These are phyloP conservation scores for Ophraella communa DNA, from an alignment of 2,888 invertebrate genomes.

Conservation along the genomic window DNA sequence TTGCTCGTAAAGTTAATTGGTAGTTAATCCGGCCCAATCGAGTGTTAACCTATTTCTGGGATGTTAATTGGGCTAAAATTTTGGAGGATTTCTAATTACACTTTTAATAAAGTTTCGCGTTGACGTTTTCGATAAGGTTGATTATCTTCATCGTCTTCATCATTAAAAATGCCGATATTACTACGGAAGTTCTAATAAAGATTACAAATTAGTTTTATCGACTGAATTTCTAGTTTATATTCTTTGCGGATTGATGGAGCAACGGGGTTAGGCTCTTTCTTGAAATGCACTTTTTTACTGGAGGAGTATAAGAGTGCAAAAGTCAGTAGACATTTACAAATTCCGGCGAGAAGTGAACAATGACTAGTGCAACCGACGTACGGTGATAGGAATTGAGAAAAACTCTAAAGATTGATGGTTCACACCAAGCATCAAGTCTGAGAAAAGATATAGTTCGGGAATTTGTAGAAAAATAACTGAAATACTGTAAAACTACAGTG, in stretches of 20 bases:
- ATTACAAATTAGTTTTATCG: neutral
- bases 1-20: constrained; percentile 39
- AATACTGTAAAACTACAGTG: too few species aligned
- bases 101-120: constrained; percentile 32
- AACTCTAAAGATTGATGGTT: constrained; percentile 34
- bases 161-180: constrained; percentile 15
- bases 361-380: constrained; percentile 15
- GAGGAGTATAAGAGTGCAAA: constrained; percentile 38
- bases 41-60: constrained; percentile 47
- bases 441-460: neutral
- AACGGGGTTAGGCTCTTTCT: too few species aligned
- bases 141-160: constrained; percentile 12
- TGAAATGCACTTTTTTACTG: constrained; percentile 33
- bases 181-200: neutral
- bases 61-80: constrained; percentile 46
- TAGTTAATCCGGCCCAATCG: constrained; percentile 47
- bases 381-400: constrained; percentile 21
- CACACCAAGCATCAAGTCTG: neutral
- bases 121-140: neutral
- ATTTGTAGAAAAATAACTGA: neutral
- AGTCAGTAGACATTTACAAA: constrained; percentile 43
- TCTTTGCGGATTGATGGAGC: too few species aligned
- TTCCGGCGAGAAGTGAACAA: constrained; percentile 37
- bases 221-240: neutral
- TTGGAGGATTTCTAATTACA: constrained; percentile 39